phyloP scores from a whole-genome alignment of 2,797 vertebrate genomes.

The Hydrolagus colliei region DNA sequence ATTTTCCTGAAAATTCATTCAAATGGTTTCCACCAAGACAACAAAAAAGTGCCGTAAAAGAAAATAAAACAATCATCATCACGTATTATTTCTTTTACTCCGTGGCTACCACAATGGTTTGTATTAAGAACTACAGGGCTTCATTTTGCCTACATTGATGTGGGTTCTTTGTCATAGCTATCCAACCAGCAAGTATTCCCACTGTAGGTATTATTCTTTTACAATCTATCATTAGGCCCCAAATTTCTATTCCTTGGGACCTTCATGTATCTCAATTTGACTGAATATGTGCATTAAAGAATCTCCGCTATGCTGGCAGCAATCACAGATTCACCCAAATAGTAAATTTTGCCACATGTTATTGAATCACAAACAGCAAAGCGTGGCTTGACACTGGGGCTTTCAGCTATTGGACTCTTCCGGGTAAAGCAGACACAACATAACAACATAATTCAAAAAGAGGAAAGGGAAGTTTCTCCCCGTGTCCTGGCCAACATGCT shows the following conservation, averaged over 20 bases:
- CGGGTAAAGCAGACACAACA: too few relatives aligned
- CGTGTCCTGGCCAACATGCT: background rate
- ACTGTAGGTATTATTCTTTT: background rate
- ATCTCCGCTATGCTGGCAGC: background rate
- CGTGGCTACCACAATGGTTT: background rate
- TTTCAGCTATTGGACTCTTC: background rate
- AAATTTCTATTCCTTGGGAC: background rate
- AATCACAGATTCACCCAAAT: background rate
- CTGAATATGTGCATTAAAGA: background rate
- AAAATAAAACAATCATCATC: background rate
- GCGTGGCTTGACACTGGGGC: background rate
- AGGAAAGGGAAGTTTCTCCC: background rate
- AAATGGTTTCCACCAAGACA: conserved; percentile 37
- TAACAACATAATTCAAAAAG: background rate
- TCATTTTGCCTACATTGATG: background rate
- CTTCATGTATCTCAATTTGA: background rate
- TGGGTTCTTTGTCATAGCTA: background rate
- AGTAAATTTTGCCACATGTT: background rate
- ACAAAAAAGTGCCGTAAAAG: conserved; percentile 17
- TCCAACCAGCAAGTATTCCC: background rate
- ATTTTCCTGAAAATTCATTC: conserved; percentile 38
- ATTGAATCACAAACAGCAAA: background rate
- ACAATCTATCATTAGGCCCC: background rate
- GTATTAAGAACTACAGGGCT: background rate
- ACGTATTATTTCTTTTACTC: background rate